These are phyloP conservation scores for Chrysodeixis includens DNA, from an alignment of 2,888 invertebrate species.

Conservation along the genomic window DNA sequence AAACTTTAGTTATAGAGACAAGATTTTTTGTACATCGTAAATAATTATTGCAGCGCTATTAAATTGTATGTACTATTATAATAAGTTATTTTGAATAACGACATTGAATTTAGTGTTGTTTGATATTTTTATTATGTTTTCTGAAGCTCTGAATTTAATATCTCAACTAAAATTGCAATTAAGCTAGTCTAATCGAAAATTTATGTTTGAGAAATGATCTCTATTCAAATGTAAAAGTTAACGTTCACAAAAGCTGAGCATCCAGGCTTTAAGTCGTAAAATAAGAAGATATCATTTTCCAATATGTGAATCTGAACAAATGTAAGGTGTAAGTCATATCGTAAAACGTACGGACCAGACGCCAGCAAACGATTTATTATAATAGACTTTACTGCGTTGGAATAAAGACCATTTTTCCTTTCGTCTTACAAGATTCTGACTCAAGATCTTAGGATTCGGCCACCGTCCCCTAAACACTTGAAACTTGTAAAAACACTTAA, in stretches of 20 bases:
- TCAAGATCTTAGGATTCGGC: slow-evolving; percentile 15
- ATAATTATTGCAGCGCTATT: too few species aligned
- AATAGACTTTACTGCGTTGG: background rate
- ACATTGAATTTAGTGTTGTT: too few species aligned
- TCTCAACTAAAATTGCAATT: too few species aligned
- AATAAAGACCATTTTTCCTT: background rate
- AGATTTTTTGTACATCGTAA: too few species aligned
- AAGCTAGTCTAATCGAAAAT: too few species aligned
- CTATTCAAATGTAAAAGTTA: too few species aligned
- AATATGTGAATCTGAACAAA: background rate
- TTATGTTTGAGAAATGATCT: too few species aligned
- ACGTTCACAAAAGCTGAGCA: too few species aligned
- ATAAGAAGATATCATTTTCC: background rate
- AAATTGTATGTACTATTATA: background rate
- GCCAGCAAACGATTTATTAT: background rate
- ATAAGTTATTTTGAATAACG: too few species aligned
- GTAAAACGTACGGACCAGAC: background rate
- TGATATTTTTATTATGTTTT: too few species aligned
- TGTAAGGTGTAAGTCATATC: background rate
- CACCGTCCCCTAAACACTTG: slow-evolving; percentile 29
- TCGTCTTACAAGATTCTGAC: background rate
- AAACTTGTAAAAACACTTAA: slow-evolving; percentile 52
- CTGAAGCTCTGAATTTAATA: too few species aligned
- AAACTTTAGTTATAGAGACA: background rate
- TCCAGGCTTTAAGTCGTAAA: background rate